A percentile compares a stretch with the other conserved stretches of the same genome.
Conservation (phyloP, 1,140 invertebrate species). For the Sitophilus oryzae region DNA sequence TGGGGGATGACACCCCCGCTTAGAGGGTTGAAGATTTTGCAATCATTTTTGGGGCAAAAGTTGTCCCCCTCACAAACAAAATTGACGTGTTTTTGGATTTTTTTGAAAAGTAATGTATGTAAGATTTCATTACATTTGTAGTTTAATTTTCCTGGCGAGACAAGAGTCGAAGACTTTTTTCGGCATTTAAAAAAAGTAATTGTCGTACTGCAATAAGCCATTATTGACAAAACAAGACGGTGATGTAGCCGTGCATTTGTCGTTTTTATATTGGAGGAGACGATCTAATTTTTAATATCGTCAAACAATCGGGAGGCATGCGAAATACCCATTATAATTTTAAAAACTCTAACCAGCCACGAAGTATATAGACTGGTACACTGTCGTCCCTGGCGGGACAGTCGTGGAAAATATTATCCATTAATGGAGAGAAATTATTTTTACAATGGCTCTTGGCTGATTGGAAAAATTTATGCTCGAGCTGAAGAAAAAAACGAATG, state of each 20-base stretch:
- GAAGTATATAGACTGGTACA: slow-evolving; percentile 15
- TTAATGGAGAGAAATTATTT: slow-evolving; percentile 8
- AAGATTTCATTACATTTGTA: no score
- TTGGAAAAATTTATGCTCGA: not conserved
- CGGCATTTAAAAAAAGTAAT: no score
- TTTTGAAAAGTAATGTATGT: no score
- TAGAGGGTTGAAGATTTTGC: no score
- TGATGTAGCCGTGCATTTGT: not conserved
- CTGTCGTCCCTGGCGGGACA: slow-evolving; percentile 1
- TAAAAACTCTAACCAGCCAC: slow-evolving; percentile 13
- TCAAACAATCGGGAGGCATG: slow-evolving; percentile 6
- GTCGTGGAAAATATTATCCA: slow-evolving; percentile 1
- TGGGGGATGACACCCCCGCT: no score
- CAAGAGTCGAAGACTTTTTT: no score
- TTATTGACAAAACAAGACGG: not conserved
- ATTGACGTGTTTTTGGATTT: no score
- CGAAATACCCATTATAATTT: slow-evolving; percentile 14
- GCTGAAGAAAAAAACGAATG: no score
- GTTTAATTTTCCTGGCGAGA: no score
- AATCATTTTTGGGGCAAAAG: no score
- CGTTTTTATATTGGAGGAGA: slow-evolving; percentile 5
- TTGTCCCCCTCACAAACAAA: no score
- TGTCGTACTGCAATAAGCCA: no score
- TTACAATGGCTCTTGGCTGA: not conserved
- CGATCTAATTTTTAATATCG: slow-evolving; percentile 14